A percentile compares a stretch with the other conserved stretches of the same genome.
Evolutionary conservation across 2,113 vertebrate species (phyloP).

Genomic region (Mormyrus lacerda): DNA sequence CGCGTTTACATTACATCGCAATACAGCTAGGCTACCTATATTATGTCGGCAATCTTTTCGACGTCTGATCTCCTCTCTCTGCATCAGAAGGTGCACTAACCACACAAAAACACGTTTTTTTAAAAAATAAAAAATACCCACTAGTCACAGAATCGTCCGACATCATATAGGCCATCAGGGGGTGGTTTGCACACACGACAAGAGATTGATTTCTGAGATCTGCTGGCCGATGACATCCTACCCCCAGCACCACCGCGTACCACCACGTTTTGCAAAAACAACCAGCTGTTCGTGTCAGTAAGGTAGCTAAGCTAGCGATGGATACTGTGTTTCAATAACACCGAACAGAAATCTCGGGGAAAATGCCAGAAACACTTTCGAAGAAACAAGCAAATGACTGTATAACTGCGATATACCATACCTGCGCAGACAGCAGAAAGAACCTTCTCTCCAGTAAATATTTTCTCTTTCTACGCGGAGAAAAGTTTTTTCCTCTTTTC

Average conservation of each 20-base stretch:
- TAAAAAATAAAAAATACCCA: background rate
- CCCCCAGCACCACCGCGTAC: background rate
- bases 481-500: constrained; percentile 35
- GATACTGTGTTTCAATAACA: background rate
- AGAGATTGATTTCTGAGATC: background rate
- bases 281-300: constrained; percentile 24
- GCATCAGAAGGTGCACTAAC: background rate
- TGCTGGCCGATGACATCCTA: background rate
- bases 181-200: background rate
- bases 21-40: background rate
- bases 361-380: background rate
- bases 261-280: constrained; percentile 13
- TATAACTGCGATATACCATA: background rate
- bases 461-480: constrained; percentile 11
- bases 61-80: background rate
- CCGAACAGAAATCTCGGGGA: background rate
- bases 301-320: background rate
- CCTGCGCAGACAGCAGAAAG: background rate
- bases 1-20: background rate
- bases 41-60: background rate
- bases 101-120: background rate
- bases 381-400: background rate
- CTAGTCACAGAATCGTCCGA: background rate
- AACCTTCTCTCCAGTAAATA: background rate
- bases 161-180: background rate